Base-by-base conservation (phyloP, 1,140 invertebrate species). In the Drosophila oshimai region DNA sequence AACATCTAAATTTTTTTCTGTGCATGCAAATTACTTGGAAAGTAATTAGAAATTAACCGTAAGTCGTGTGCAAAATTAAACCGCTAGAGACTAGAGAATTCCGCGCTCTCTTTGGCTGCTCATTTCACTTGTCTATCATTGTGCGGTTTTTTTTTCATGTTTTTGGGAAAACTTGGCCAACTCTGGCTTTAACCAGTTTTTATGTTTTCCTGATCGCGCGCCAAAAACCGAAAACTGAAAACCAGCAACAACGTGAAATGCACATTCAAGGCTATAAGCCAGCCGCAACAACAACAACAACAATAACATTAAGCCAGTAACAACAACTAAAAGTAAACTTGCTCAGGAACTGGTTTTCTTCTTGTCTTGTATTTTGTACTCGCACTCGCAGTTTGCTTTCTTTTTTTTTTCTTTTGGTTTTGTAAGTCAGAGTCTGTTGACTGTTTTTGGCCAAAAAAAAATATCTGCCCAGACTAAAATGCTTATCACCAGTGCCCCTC, bases 261-360 rank as follows among this genome's bases (percentile, higher is more conserved):
- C 80, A 84, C 80, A 80, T 84, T 84, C 79, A 84, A 84, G 79
- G 79, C 79, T 84, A 58, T 68, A 68, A 62, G 41, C 39, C 29
- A 58, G 42, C 45, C 45, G 41, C 55, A 61, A 51, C 64, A 62
- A 20, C 65, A 70, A 45, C 28, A 68, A 29, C 50, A 61, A 33
- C 65, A 70, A 47, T 26, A 69, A 31, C 46, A 62, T 26, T 29
- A 29, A 20, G 29, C 18, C 50, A 57, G 17, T 41, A 46, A 47
- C 53, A 57, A 65, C 33, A 55, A 55, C 41, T 33, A 58, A 33
- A 50, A 65, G 62, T 50, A 67, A 67, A 73, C 57, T 64, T 54
- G 70, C 70, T 74, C 57, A 44, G 22, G 71, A 74, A 74, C 70
- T 73, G 70, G 70, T 74, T 74, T 72, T 74, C 47, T n/a, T 49